phyloP scores from a whole-genome alignment of 2,113 vertebrate genomes.

The Stomatorhinus ivindoensis region DNA sequence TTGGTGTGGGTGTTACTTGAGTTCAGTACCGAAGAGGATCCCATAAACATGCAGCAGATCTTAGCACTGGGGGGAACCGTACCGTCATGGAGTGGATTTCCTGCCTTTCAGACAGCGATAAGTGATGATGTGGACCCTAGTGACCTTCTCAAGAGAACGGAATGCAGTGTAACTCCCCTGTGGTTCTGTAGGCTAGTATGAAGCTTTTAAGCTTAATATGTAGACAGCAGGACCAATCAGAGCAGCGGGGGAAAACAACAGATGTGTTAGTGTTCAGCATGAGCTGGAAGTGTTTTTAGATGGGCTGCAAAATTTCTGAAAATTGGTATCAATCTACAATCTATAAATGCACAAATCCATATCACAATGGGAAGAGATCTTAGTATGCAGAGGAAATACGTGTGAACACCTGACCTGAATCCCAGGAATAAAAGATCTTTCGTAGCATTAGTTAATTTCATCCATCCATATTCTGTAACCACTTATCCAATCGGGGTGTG shows the following conservation, averaged over 20 bases:
- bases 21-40: background rate
- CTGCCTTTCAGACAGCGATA: background rate
- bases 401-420: background rate
- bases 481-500: too few relatives aligned
- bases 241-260: background rate
- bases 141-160: background rate
- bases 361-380: background rate
- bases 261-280: background rate
- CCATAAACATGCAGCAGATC: background rate
- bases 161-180: background rate
- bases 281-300: background rate
- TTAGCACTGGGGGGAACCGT: background rate
- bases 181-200: background rate
- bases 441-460: background rate
- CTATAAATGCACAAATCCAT: background rate
- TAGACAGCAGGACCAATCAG: background rate
- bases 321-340: background rate
- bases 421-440: background rate
- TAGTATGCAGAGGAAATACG: background rate
- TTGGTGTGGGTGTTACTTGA: background rate
- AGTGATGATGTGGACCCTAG: background rate
- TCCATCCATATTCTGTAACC: too few relatives aligned
- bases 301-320: background rate
- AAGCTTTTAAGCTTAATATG: background rate
- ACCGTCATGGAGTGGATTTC: background rate